These are phyloP conservation scores for Perodicticus potto DNA, from an alignment of 2,797 vertebrate species.

Conservation along the genomic window DNA sequence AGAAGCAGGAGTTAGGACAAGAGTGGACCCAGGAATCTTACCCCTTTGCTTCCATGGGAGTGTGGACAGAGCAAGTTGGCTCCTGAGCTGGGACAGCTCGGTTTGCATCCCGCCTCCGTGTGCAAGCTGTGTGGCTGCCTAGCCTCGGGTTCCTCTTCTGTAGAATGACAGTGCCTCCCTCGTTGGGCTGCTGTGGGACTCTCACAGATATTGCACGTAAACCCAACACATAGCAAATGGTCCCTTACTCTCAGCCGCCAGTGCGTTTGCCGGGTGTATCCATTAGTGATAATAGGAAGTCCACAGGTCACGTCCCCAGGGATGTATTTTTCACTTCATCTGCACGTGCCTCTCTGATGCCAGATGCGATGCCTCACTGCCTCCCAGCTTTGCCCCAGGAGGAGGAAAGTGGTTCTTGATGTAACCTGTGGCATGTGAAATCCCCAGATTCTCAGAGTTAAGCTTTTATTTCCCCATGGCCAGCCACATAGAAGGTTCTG, in stretches of 20 bases:
- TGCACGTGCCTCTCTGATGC: rapidly evolving
- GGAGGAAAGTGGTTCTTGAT: background rate
- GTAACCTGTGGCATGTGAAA: background rate
- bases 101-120: rapidly evolving
- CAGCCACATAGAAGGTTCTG: background rate
- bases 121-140: rapidly evolving
- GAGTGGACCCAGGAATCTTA: background rate
- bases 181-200: rapidly evolving
- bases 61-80: background rate
- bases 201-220: background rate
- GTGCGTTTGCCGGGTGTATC: rapidly evolving
- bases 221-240: background rate
- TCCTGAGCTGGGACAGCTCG: background rate
- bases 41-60: background rate
- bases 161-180: background rate
- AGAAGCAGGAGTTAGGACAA: background rate
- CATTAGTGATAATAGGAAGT: background rate
- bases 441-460: background rate
- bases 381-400: background rate
- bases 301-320: rapidly evolving
- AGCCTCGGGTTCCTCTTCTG: background rate
- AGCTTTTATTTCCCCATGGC: background rate
- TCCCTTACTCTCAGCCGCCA: background rate
- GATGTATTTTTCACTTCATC: background rate
- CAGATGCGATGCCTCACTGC: rapidly evolving